Evolutionary conservation across 1,140 invertebrate genomes (phyloP).

Genomic region (Wasmannia auropunctata): DNA sequence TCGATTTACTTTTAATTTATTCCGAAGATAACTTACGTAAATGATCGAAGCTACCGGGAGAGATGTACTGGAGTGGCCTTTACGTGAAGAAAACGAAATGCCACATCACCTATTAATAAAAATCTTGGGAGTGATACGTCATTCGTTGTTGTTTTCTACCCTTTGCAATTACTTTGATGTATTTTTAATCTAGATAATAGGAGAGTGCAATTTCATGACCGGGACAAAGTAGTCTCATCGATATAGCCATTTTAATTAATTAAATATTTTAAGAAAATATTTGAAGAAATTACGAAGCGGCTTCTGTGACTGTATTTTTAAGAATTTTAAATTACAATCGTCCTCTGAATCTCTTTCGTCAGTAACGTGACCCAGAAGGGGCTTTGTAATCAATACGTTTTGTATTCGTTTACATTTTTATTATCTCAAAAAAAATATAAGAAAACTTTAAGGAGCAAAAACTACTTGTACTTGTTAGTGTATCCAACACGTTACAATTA

Average conservation of each 20-base stretch:
- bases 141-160: slow-evolving; percentile 22
- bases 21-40: not conserved
- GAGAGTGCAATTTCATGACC: slow-evolving; percentile 8
- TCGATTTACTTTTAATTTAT: slow-evolving; percentile 17
- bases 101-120: slow-evolving; percentile 46
- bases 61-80: not conserved
- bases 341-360: not conserved
- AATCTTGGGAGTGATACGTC: slow-evolving; percentile 24
- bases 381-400: not conserved
- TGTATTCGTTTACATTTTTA: not conserved
- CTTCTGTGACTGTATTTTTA: not conserved
- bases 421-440: not conserved
- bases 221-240: not conserved
- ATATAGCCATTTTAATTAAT: slow-evolving; percentile 21
- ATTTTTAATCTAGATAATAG: slow-evolving; percentile 37
- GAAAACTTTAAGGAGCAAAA: not conserved
- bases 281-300: not conserved
- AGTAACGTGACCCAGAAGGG: not conserved
- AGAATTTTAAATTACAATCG: not conserved
- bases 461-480: not conserved
- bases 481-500: not conserved
- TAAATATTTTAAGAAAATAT: not conserved
- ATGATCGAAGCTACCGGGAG: not conserved
- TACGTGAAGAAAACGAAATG: slow-evolving; percentile 10
- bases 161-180: slow-evolving; percentile 49